Conservation (phyloP, 2,888 invertebrate species). For the Helicoverpa assulta region DNA sequence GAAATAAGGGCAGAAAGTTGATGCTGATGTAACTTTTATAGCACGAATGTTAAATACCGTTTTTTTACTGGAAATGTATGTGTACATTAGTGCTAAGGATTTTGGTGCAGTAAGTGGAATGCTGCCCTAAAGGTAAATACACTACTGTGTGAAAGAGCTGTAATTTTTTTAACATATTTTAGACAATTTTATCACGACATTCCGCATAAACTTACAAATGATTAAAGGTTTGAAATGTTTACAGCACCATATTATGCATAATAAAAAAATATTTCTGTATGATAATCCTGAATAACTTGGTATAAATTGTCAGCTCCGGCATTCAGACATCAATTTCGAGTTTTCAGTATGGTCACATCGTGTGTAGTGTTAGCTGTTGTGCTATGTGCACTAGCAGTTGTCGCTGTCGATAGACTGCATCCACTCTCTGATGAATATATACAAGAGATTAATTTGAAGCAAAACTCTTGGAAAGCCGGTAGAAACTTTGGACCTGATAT, state of each 20-base stretch:
- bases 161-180: no score
- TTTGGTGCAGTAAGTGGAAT: no score
- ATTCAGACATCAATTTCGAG: not conserved
- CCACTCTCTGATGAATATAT: constrained; percentile 38
- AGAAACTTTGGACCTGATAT: constrained; percentile 25
- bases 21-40: no score
- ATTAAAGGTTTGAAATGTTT: not conserved
- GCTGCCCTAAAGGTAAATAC: no score
- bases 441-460: constrained; percentile 26
- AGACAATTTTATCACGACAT: no score
- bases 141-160: no score
- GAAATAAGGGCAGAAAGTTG: no score
- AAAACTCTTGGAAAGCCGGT: constrained; percentile 35
- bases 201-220: not conserved
- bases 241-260: not conserved
- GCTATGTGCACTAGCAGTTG: not conserved
- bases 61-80: no score
- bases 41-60: no score
- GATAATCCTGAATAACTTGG: not conserved
- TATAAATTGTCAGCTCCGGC: not conserved
- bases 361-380: not conserved
- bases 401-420: not conserved
- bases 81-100: no score
- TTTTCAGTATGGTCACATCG: not conserved
- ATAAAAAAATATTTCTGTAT: not conserved